phyloP scores from a whole-genome alignment of 2,113 vertebrate genomes.

The Cyanoliseus patagonus region DNA sequence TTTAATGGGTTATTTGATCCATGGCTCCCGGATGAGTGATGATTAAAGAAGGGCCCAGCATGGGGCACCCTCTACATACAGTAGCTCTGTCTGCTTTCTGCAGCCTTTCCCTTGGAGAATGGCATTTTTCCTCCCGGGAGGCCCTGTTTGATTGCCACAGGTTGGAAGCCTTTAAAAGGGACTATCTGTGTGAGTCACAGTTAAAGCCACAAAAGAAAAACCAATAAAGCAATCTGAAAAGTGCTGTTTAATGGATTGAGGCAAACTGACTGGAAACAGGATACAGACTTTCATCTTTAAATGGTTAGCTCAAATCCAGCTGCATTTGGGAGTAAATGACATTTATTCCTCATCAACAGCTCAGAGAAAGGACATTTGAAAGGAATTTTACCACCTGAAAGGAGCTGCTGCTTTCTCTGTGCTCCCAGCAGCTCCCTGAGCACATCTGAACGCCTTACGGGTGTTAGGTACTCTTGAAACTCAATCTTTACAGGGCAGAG shows the following conservation, averaged over 20 bases:
- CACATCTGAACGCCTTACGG: fast-evolving
- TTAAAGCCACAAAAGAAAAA: conserved; percentile 31
- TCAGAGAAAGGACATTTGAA: background rate
- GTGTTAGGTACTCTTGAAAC: background rate
- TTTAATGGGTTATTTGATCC: background rate
- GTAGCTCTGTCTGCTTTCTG: background rate
- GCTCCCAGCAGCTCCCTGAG: background rate
- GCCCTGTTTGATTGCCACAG: background rate
- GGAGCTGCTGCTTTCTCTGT: background rate
- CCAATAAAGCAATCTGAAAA: conserved; percentile 47
- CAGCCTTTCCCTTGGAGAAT: background rate
- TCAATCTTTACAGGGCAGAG: background rate
- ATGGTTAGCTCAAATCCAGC: background rate
- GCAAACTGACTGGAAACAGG: conserved; percentile 44
- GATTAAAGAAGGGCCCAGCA: background rate
- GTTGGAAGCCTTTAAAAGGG: conserved; percentile 20
- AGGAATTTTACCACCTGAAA: background rate
- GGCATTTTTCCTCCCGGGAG: background rate
- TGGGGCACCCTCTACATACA: background rate
- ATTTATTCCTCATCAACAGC: background rate
- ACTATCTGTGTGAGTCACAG: conserved; percentile 11
- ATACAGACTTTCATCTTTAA: background rate
- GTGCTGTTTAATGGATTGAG: conserved; percentile 45
- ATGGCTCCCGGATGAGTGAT: background rate
- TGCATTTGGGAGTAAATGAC: background rate